Evolutionary conservation across 2,888 invertebrate species (phyloP).

Genomic region (Diaprepes abbreviatus): DNA sequence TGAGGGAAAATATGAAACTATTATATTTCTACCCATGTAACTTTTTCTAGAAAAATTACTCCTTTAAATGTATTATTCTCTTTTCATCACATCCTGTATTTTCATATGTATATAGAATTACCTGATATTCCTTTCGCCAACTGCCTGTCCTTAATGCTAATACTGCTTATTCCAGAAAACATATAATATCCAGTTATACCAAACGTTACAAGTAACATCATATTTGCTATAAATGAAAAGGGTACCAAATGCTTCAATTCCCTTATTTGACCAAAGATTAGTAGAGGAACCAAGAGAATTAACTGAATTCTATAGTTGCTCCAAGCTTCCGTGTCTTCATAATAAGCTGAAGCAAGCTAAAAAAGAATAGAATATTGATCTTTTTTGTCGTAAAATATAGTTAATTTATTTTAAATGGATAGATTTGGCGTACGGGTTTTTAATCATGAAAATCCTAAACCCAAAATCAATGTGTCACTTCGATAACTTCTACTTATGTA

Average conservation of each 20-base stretch:
- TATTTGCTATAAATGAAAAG: conserved; percentile 89
- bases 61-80: too few species aligned
- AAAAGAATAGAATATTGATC: conserved; percentile 61
- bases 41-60: too few species aligned
- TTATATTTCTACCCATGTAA: too few species aligned
- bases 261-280: conserved; percentile 81
- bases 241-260: conserved; percentile 89
- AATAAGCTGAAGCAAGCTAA: conserved; percentile 73
- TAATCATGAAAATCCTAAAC: too few species aligned
- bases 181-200: conserved; percentile 88
- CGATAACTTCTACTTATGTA: too few species aligned
- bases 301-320: conserved; percentile 75
- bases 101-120: too few species aligned
- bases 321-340: conserved; percentile 68
- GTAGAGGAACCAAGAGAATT: conserved; percentile 77
- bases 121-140: conserved; percentile 61
- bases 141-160: conserved; percentile 67
- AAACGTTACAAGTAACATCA: conserved; percentile 81
- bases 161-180: conserved; percentile 70
- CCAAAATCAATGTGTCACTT: too few species aligned
- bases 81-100: too few species aligned
- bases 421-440: too few species aligned
- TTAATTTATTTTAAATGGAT: too few species aligned
- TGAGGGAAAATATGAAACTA: too few species aligned
- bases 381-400: too few species aligned